A percentile compares a stretch with the other conserved stretches of the same genome.
Evolutionary conservation across 2,888 invertebrate genomes (phyloP).

Genomic region (Ochropleura leucogaster): DNA sequence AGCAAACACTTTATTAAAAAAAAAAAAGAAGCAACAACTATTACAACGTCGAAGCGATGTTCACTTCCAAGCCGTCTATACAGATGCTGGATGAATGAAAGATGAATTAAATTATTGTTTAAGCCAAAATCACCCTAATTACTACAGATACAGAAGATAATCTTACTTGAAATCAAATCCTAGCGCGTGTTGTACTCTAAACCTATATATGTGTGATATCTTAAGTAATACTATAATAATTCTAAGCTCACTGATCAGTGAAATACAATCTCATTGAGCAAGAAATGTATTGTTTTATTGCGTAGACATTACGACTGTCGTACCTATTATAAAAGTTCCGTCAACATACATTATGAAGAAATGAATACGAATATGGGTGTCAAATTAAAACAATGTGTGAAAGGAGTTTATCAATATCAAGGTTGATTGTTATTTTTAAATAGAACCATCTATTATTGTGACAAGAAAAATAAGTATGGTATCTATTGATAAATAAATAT

Average conservation of each 20-base stretch:
- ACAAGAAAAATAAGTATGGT: not conserved
- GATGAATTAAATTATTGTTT: too few relatives aligned
- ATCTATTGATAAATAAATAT: not conserved
- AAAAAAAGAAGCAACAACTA: too few relatives aligned
- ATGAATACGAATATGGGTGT: not conserved
- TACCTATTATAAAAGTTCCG: not conserved
- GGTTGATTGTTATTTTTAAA: not conserved
- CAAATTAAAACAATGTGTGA: slow-evolving; percentile 14
- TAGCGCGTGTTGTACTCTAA: not conserved
- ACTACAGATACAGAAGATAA: not conserved
- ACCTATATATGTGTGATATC: not conserved
- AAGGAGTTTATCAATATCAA: not conserved
- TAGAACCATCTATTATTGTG: not conserved
- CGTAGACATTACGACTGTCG: not conserved
- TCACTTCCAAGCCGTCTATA: too few relatives aligned
- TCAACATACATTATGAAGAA: slow-evolving; percentile 5
- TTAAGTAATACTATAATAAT: slow-evolving; percentile 30
- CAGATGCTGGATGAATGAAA: too few relatives aligned
- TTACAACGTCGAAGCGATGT: too few relatives aligned
- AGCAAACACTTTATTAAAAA: too few relatives aligned
- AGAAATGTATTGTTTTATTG: slow-evolving; percentile 39
- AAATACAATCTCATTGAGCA: slow-evolving; percentile 44
- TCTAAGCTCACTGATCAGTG: slow-evolving; percentile 5
- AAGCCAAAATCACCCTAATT: not conserved
- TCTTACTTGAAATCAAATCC: slow-evolving; percentile 21